Conservation (phyloP, 2,888 invertebrate species). For the Dicroscelio sp. region DNA sequence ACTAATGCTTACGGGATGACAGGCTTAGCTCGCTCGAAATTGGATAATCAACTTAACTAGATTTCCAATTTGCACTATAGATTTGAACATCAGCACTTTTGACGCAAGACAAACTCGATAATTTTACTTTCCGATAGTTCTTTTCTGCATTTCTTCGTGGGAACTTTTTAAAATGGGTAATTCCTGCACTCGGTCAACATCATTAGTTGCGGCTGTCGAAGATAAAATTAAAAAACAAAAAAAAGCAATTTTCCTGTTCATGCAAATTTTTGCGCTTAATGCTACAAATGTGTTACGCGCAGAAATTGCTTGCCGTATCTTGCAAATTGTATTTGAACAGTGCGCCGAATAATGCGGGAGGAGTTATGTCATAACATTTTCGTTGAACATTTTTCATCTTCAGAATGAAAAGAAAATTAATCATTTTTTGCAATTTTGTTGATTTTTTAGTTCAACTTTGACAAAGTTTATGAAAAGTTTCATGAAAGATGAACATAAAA, state of each 20-base stretch:
- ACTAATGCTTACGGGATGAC: not conserved
- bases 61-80: not conserved
- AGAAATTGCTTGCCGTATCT: constrained; percentile 46
- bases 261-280: constrained; percentile 48
- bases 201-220: too few species aligned
- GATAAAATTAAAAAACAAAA: constrained; percentile 6
- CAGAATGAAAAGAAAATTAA: constrained; percentile 23
- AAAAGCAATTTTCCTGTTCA: constrained; percentile 30
- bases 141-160: not conserved
- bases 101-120: too few species aligned
- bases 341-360: constrained; percentile 31
- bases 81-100: constrained; percentile 35
- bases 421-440: not conserved
- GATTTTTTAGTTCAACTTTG: not conserved
- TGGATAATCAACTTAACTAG: constrained; percentile 47
- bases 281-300: constrained; percentile 42
- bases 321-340: constrained; percentile 52
- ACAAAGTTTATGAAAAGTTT: too few species aligned
- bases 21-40: constrained; percentile 29
- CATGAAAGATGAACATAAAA: too few species aligned
- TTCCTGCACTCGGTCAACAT: constrained; percentile 1
- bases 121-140: not conserved
- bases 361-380: constrained; percentile 7
- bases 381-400: not conserved
- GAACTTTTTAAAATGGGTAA: not conserved